These are phyloP conservation scores for Anaspis maculata DNA, from an alignment of 2,888 invertebrate genomes.

Conservation along the genomic window DNA sequence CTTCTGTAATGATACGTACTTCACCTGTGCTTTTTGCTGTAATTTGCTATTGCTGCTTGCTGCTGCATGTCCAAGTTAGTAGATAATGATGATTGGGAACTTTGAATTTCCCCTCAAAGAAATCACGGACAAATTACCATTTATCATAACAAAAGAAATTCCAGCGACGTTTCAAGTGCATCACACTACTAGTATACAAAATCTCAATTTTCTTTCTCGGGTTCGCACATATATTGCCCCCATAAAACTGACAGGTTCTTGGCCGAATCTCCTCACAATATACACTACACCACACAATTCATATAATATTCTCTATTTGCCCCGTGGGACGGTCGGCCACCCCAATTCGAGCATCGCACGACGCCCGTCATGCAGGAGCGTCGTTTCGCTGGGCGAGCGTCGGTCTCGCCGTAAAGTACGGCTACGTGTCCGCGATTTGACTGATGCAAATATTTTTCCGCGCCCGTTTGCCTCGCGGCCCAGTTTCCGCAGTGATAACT, in stretches of 20 bases:
- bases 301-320: conserved; percentile 31
- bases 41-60: too few relatives aligned
- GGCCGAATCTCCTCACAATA: conserved; percentile 25
- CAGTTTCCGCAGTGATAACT: too few relatives aligned
- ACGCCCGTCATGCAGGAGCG: too few relatives aligned
- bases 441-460: conserved; percentile 5
- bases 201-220: too few relatives aligned
- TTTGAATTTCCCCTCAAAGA: conserved; percentile 39
- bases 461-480: neutral
- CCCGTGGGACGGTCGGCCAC: conserved; percentile 24
- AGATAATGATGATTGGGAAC: conserved; percentile 24
- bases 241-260: conserved; percentile 34
- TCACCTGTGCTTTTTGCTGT: too few relatives aligned
- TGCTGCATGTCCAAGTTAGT: neutral
- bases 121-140: conserved; percentile 34
- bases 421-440: conserved; percentile 1
- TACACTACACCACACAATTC: conserved; percentile 25
- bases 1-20: too few relatives aligned
- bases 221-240: conserved; percentile 31
- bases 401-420: neutral
- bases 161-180: conserved; percentile 32
- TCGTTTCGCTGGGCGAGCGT: too few relatives aligned
- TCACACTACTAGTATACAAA: too few relatives aligned
- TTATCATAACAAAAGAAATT: conserved; percentile 34
- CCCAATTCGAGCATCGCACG: too few relatives aligned